Percentiles rank a stretch among this genome's conserved stretches.
These are phyloP conservation scores for Sminthurides aquaticus DNA, from an alignment of 2,888 invertebrate species.

Conservation along the genomic window DNA sequence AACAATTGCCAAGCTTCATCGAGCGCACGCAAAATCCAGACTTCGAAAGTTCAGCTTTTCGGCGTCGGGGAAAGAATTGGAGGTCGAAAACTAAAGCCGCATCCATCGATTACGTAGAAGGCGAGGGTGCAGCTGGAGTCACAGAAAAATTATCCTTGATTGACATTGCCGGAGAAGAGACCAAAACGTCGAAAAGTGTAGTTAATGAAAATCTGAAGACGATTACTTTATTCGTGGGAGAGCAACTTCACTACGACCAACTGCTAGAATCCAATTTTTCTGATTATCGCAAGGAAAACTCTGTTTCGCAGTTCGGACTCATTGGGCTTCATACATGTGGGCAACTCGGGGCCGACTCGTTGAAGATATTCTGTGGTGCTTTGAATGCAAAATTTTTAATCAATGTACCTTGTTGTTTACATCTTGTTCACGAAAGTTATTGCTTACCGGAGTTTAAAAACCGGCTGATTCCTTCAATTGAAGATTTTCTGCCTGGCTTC, in stretches of 20 bases:
- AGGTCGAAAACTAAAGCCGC: background rate
- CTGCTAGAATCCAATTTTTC: conserved; percentile 22
- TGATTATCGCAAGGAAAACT: conserved; percentile 40
- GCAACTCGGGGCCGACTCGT: conserved; percentile 64
- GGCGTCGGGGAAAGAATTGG: conserved; percentile 1
- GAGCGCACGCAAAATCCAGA: background rate
- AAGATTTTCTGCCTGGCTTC: conserved; percentile 51
- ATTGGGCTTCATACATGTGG: conserved; percentile 85
- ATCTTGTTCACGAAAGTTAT: conserved; percentile 61
- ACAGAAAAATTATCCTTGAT: conserved; percentile 9
- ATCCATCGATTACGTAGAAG: background rate
- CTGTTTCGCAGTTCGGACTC: conserved; percentile 44
- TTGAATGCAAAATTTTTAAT: conserved; percentile 57
- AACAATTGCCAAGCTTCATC: conserved; percentile 13
- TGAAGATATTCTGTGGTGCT: conserved; percentile 60
- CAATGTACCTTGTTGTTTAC: conserved; percentile 86
- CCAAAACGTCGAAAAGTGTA: background rate
- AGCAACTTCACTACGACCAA: conserved; percentile 25
- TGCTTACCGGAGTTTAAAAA: conserved; percentile 23
- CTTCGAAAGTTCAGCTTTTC: background rate
- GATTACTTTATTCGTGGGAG: conserved; percentile 26
- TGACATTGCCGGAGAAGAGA: background rate
- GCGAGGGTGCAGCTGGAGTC: background rate
- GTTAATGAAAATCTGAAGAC: conserved; percentile 22
- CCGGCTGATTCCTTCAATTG: background rate